Base-by-base conservation (phyloP, 2,797 vertebrate species). In the Poeciliopsis infans region DNA sequence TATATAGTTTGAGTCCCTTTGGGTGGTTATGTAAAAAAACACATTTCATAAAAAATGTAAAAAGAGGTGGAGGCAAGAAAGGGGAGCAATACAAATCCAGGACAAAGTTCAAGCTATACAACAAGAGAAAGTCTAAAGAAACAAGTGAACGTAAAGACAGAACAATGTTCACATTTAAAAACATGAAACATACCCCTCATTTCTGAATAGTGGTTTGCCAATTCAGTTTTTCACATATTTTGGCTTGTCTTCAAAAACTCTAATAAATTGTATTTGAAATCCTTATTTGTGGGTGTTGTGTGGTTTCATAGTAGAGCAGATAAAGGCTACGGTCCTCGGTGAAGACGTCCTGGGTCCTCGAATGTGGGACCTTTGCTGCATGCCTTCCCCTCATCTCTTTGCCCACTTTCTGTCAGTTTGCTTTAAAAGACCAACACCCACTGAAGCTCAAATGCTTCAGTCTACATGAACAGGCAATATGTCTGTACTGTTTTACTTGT, bases 11-110 rank as follows among this genome's bases (percentile, higher is more conserved):
- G 49, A 86, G 87, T 78, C 87, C 85, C 89, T 93, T 92, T 93
- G 94, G 93, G 91, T 93, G 83, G 83, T 84, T 90, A 88, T 95
- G 91, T 94, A 89, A 94, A 91, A 91, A 91, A 84, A 79, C 68
- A 88, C 89, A 91, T 94, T 92, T 93, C 94, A 94, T 84, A 76
- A 75, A 87, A 82, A 86, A 87, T 59, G 76, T 72, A 85, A 83
- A 81, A 57, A 75, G 75, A 80, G 80, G 87, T 83, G 75, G 78
- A 74, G 76, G 66, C 77, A 77, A 61, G 55, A 47, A 51, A 57
- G 57, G 39, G 69, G 72, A 11, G 51, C 43, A 77, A 76, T 77
- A 59, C 76, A 84, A 78, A 82, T 46, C 41, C 76, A 92, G 86
- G 84, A 85, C 0, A 0, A 36, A 79, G 43, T 89, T 85, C 90